Evolutionary conservation across 2,888 invertebrate genomes (phyloP).

Genomic region (Melanargia galathea): DNA sequence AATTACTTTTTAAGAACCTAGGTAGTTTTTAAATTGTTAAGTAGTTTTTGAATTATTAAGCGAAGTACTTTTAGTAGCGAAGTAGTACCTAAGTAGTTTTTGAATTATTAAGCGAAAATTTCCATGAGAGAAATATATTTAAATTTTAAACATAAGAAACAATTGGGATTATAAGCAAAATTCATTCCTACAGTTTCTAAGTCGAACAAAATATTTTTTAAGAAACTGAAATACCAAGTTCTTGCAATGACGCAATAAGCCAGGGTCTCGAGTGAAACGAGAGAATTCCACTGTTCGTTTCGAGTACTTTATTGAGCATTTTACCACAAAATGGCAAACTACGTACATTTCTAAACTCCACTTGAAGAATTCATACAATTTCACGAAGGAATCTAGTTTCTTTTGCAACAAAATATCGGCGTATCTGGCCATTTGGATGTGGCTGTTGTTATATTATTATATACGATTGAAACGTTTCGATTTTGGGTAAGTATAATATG

Average conservation of each 20-base stretch:
- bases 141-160: too few species aligned
- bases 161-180: too few species aligned
- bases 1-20: too few species aligned
- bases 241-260: not conserved
- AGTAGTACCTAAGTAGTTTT: too few species aligned
- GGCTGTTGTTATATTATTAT: not conserved
- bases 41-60: too few species aligned
- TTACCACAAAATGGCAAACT: slow-evolving; percentile 4
- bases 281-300: slow-evolving; percentile 1
- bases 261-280: slow-evolving; percentile 13
- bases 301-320: slow-evolving; percentile 10
- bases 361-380: slow-evolving; percentile 2
- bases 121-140: too few species aligned
- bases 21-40: too few species aligned
- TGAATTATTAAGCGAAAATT: too few species aligned
- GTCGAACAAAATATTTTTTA: not conserved
- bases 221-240: not conserved
- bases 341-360: slow-evolving; percentile 5
- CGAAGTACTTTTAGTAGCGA: too few species aligned
- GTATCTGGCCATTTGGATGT: slow-evolving; percentile 3
- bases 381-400: slow-evolving; percentile 1
- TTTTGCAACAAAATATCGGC: not conserved
- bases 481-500: not conserved
- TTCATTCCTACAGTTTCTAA: too few species aligned
- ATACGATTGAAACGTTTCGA: slow-evolving; percentile 9